Evolutionary conservation across 1,140 invertebrate genomes (phyloP), one percentile per base, ranked within the genome.

Genomic region (Antheraea mylitta): DNA sequence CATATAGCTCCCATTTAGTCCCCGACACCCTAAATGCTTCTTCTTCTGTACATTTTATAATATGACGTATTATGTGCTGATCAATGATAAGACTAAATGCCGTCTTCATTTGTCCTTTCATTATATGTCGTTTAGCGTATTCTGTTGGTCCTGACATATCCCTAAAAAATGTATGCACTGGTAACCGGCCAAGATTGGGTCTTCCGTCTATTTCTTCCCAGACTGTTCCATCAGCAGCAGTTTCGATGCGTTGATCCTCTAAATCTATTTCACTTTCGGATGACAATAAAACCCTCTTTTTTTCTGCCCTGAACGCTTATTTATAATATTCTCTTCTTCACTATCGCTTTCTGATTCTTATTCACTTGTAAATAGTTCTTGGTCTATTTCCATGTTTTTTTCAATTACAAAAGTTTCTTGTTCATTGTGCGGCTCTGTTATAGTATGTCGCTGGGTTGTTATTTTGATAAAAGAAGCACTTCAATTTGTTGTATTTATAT

Each of bases 1-100:
- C 65, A 66, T 66, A 58, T 66, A 66, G 66, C 58, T 67, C 30
- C 58, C 66, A 67, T n/a, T 67, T 67, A 67, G 66, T 67, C 53
- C 58, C 53, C 58, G 60, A 60, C 66, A 59, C 66, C 58, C 66
- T 67, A 59, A 67, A 60, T 67, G 38, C 38, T 66, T 66, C 38
- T 66, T 66, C 38, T 66, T 66, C 38, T 53, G 38, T 48, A 48
- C 18, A 66, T 63, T 63, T 63, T 30, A 63, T 63, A 63, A 22
- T 63, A 63, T 63, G 61, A 63, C 30, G 8, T 16, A 63, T 63
- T 63, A 63, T 63, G 16, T 16, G 19, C 61, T 63, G 30, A 63
- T 63, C 61, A 63, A 63, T 63, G 61, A 63, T 63, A 63, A 63
- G 61, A 63, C 7, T 10, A 63, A 63, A 63, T 22, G 61, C 18